phyloP scores from a whole-genome alignment of 2,888 invertebrate species.

The Amphipyra tragopoginis region DNA sequence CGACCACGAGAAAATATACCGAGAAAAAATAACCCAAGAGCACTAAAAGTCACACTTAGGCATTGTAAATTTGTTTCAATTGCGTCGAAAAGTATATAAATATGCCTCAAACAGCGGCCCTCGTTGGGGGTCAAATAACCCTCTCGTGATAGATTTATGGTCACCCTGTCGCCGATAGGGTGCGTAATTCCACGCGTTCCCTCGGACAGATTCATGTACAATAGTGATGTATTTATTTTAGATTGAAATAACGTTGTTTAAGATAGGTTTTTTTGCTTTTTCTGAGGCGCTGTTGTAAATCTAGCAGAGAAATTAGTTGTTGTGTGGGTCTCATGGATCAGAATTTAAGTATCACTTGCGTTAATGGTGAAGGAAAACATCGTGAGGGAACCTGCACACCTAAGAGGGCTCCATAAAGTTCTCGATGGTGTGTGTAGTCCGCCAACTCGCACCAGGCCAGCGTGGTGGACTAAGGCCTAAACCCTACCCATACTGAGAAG shows the following conservation, averaged over 20 bases:
- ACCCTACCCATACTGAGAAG: no score
- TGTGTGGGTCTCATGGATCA: no score
- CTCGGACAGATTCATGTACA: slow-evolving; percentile 23
- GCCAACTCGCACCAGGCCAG: no score
- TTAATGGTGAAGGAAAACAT: no score
- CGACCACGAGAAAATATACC: background rate
- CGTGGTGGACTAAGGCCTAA: no score
- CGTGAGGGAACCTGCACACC: no score
- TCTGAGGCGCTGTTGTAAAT: no score
- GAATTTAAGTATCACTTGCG: no score
- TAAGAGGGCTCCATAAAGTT: no score
- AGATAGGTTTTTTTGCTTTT: background rate
- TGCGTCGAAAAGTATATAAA: slow-evolving; percentile 52
- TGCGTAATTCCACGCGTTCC: slow-evolving; percentile 43
- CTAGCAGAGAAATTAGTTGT: no score
- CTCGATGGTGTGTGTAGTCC: no score
- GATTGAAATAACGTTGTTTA: slow-evolving; percentile 15
- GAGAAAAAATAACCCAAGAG: background rate
- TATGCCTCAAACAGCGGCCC: slow-evolving; percentile 42
- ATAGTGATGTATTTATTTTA: slow-evolving; percentile 43
- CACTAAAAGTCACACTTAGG: slow-evolving; percentile 34
- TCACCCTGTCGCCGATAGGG: slow-evolving; percentile 49
- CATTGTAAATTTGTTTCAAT: slow-evolving; percentile 48
- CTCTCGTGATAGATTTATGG: slow-evolving; percentile 61
- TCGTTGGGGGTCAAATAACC: slow-evolving; percentile 42